Evolutionary conservation across 2,113 vertebrate species (phyloP), one percentile per base, ranked within the genome.

Genomic region (Gorsachius goisagi): DNA sequence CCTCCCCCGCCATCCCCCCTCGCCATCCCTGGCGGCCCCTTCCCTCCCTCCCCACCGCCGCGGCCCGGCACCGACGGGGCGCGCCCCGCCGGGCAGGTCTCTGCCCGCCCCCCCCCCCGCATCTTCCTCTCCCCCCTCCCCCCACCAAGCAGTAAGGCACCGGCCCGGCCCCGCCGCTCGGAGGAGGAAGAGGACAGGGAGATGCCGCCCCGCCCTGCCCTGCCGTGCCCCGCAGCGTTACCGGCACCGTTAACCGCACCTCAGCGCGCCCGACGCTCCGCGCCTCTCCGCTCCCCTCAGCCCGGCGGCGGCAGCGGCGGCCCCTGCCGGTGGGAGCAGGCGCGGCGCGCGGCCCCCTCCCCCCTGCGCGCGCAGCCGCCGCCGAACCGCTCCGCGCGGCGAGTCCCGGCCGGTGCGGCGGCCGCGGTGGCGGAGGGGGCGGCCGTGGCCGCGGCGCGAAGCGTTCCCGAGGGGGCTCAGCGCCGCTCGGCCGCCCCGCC

Each of bases 391-490:
- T 66, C 59, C 41, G 85, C 74, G 67, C 63, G 11, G 69, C 13
- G 56, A 56, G 69, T 44, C 39, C 60, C 83, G 32, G 64, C 69
- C n/a, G 12, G 17, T 8, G 45, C 45, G 45, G 67, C 37, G 16
- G 77, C 11, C 28, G 33, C 5, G 41, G 28, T 19, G 22, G 28
- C 22, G 22, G 39, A 30, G 28, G 59, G 18, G 7, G 49, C 5
- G 41, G 56, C 2, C 2, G n/a, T 8, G 41, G 56, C 2, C 2
- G 30, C 7, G 9, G 4, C 1, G 22, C 5, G 50, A 2, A 0
- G 1, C 6, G 14, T 2, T 3, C 21, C 5, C 11, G 24, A 11
- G 2, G 1, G 49, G n/a, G 3, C n/a, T 6, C 15, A 2, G 28
- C 28, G 10, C 10, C 9, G 11, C 12, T 9, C 5, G 26, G 9